Base-by-base conservation (phyloP, 1,140 invertebrate species). In the Drosophila nigromelanica region DNA sequence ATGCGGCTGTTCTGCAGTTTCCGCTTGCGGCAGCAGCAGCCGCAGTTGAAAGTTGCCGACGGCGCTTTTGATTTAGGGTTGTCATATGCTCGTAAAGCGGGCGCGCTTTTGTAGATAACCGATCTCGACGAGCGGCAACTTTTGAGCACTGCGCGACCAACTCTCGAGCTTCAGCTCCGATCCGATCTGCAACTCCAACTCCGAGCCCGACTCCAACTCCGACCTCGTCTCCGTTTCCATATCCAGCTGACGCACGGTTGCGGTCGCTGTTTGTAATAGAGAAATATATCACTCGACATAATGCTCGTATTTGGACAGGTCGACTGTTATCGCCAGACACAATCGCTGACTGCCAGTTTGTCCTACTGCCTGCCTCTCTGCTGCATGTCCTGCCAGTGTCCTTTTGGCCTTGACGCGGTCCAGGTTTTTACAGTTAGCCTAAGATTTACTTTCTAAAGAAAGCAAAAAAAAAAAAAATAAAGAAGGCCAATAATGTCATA, bases 401-500 rank as follows among this genome's bases (percentile, higher is more conserved):
- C 50, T 45, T 45, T 59, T 71, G 81, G 74, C 78, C 78, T 81
- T 87, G 63, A 43, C 48, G 37, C 4, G 0, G 11, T 4, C 18
- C 56, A 61, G 69, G 66, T 62, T 66, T 72, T 89, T 87, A 87
- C 76, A 80, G 82, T 86, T 86, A 87, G 11, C 7, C 6, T 27
- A n/a, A 52, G 51, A 62, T 72, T 78, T 64, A 87, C 82, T 89
- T 87, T 87, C 82, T 67, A 71, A 15, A 12, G 69, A 87, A 87
- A 89, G 66, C 35, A 47, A 42, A 37, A 47, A 40, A 42, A 37
- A 71, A 15, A 12, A 62, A 42, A 37, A 47, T 33, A 40, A 30
- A 45, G 51, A 59, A 66, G 59, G 54, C 75, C 72, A 86, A 86
- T 86, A 87, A 89, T 89, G 79, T 89, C 83, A 87, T 87, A 87